Evolutionary conservation across 2,888 invertebrate species (phyloP).

Genomic region (Caenorhabditis sinica): DNA sequence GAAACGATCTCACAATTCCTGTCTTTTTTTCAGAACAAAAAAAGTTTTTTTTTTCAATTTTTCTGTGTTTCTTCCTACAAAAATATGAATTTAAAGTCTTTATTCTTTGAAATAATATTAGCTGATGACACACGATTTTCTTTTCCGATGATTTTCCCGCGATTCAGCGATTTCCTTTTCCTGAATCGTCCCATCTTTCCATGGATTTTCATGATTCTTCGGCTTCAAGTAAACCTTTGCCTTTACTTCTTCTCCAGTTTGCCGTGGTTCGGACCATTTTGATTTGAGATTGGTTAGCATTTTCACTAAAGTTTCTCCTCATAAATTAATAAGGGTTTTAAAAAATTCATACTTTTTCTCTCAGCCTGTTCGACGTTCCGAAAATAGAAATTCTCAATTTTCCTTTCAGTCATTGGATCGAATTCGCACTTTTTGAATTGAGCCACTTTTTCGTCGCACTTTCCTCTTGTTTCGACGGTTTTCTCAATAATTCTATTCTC

Average conservation of each 20-base stretch:
- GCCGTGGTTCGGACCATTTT: conserved; percentile 28
- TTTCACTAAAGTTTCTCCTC: conserved; percentile 36
- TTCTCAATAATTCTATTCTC: background rate
- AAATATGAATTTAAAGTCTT: too few species aligned
- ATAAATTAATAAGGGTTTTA: background rate
- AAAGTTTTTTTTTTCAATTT: background rate
- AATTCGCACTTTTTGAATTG: conserved; percentile 14
- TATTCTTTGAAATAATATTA: background rate
- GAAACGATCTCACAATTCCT: background rate
- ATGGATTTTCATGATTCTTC: conserved; percentile 34
- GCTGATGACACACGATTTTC: conserved; percentile 22
- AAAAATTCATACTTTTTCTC: conserved; percentile 13
- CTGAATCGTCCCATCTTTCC: conserved; percentile 28
- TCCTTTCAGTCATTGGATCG: conserved; percentile 44
- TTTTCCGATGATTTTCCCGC: background rate
- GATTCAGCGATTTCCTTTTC: conserved; percentile 10
- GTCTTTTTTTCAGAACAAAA: background rate
- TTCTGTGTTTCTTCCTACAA: too few species aligned
- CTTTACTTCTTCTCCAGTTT: conserved; percentile 12
- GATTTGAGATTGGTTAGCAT: conserved; percentile 17
- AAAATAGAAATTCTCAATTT: conserved; percentile 56
- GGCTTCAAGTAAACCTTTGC: conserved; percentile 40
- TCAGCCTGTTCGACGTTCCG: conserved; percentile 49
- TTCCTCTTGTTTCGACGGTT: background rate
- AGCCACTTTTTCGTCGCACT: background rate